Conservation (phyloP, 2,797 vertebrate species). For the Denticeps clupeoides region DNA sequence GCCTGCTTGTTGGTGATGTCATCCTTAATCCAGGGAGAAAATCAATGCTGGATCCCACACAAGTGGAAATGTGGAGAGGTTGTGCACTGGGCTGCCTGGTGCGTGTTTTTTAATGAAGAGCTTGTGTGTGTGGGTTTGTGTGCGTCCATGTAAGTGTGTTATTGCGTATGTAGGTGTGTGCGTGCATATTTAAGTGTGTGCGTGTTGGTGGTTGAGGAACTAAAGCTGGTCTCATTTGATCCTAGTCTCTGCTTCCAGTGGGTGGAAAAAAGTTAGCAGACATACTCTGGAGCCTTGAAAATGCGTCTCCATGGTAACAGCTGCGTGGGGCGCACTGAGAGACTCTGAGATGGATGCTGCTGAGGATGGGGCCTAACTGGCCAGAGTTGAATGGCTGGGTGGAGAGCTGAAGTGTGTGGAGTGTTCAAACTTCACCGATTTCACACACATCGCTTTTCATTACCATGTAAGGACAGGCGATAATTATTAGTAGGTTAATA, state of each 20-base stretch:
- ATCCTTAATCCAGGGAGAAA: constrained; percentile 25
- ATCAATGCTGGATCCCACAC: constrained; percentile 31
- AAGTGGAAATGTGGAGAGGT: constrained; percentile 22
- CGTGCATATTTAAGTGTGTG: not conserved
- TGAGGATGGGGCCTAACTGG: not conserved
- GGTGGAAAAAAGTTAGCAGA: constrained; percentile 2
- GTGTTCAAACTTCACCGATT: not conserved
- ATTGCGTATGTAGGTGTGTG: not conserved
- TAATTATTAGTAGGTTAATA: too few species aligned
- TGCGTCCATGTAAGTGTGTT: too few species aligned
- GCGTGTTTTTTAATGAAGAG: constrained; percentile 13
- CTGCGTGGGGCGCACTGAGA: constrained; percentile 25
- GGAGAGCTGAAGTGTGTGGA: not conserved
- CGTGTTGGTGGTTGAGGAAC: not conserved
- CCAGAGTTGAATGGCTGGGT: not conserved
- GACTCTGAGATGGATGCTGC: constrained; percentile 28
- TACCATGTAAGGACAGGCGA: too few species aligned
- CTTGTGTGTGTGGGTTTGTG: not conserved
- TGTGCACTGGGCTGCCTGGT: constrained; percentile 2
- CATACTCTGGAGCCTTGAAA: constrained; percentile 9
- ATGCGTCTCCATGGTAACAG: constrained; percentile 41
- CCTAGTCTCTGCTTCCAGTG: constrained; percentile 2
- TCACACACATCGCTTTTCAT: too few species aligned
- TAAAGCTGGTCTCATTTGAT: not conserved
- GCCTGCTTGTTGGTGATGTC: constrained; percentile 28